phyloP scores from a whole-genome alignment of 2,888 invertebrate species.

The Tineola bisselliella region DNA sequence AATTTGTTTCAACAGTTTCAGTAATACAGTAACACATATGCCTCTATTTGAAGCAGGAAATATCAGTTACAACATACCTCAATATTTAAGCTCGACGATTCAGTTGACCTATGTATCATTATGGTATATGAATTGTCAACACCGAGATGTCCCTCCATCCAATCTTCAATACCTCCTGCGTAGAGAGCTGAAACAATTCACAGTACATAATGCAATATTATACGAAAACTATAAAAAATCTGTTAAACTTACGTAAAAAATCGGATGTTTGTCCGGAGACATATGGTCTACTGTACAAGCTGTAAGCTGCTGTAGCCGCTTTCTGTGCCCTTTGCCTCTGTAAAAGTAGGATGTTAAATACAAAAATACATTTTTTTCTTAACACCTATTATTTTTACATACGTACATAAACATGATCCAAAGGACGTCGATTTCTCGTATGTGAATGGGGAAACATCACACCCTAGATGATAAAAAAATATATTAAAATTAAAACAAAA shows the following conservation, averaged over 20 bases:
- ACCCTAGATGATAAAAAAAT: slow-evolving; percentile 32
- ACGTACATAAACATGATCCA: slow-evolving; percentile 49
- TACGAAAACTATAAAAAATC: too few relatives aligned
- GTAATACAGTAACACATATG: too few relatives aligned
- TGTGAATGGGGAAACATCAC: slow-evolving; percentile 59
- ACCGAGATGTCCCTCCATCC: slow-evolving; percentile 56
- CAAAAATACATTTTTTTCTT: too few relatives aligned
- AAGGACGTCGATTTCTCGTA: slow-evolving; percentile 45
- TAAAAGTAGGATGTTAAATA: too few relatives aligned
- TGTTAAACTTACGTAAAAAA: slow-evolving; percentile 39
- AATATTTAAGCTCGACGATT: slow-evolving; percentile 35
- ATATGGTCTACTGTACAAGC: slow-evolving; percentile 44
- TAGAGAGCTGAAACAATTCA: slow-evolving; percentile 37
- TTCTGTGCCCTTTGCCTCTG: slow-evolving; percentile 45
- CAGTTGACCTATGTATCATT: slow-evolving; percentile 49
- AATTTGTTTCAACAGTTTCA: too few relatives aligned
- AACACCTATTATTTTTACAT: too few relatives aligned
- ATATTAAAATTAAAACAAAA: too few relatives aligned
- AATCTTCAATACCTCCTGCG: slow-evolving; percentile 58
- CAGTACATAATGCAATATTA: not conserved
- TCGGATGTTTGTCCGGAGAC: slow-evolving; percentile 56
- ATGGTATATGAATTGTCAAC: slow-evolving; percentile 56
- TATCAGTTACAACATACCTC: too few relatives aligned
- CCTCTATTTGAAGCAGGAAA: too few relatives aligned
- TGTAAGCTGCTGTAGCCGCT: slow-evolving; percentile 46